Conservation (phyloP, 2,797 vertebrate genomes). For the Hafferia zeledoni region DNA sequence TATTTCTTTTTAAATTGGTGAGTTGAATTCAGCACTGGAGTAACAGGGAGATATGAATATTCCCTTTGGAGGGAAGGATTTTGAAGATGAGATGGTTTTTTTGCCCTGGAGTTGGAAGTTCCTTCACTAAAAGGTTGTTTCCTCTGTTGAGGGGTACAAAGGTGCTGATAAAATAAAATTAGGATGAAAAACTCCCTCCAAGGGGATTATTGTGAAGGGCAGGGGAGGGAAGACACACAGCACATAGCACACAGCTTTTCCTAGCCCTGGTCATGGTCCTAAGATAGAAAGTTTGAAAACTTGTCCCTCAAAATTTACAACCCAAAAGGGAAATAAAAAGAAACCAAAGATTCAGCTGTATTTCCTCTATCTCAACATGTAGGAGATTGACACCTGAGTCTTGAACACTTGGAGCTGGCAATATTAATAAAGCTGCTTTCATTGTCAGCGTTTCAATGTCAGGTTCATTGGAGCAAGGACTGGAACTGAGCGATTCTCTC, state of each 20-base stretch:
- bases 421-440: constrained; percentile 46
- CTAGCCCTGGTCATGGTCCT: not conserved
- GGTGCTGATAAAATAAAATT: not conserved
- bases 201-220: not conserved
- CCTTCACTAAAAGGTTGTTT: not conserved
- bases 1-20: not conserved
- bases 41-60: not conserved
- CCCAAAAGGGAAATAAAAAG: constrained; percentile 37
- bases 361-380: not conserved
- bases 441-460: constrained; percentile 43
- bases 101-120: not conserved
- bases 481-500: not conserved
- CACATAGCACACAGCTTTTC: not conserved
- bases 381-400: not conserved
- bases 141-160: not conserved
- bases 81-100: not conserved
- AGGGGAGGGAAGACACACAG: not conserved
- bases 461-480: constrained; percentile 29
- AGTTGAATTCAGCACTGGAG: not conserved
- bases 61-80: not conserved
- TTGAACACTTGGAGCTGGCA: not conserved
- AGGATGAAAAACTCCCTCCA: not conserved
- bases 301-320: not conserved
- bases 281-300: not conserved
- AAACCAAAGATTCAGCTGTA: not conserved